phyloP scores from a whole-genome alignment of 2,888 invertebrate species.

The Spilarctia lutea region DNA sequence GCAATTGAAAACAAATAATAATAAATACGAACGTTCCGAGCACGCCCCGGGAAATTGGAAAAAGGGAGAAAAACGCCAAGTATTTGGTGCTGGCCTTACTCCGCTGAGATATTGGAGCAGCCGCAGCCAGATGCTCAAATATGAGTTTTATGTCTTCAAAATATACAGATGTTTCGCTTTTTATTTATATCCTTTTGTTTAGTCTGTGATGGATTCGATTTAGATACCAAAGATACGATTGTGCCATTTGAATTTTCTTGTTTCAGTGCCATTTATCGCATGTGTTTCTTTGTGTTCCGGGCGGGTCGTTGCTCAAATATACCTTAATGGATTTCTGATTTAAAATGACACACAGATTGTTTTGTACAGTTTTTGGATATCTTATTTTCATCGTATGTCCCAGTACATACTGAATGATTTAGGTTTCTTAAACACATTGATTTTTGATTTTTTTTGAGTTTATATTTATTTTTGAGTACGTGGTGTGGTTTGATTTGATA shows the following conservation, averaged over 20 bases:
- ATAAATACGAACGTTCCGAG: conserved; percentile 78
- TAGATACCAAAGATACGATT: conserved; percentile 16
- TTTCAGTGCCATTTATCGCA: conserved; percentile 15
- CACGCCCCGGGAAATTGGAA: conserved; percentile 78
- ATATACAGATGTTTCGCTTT: conserved; percentile 51
- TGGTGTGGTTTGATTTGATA: background rate
- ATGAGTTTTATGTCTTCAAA: conserved; percentile 69
- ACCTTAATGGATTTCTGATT: background rate
- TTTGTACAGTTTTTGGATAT: background rate
- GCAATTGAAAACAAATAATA: conserved; percentile 86
- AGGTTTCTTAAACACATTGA: background rate
- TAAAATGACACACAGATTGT: background rate
- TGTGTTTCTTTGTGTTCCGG: conserved; percentile 9
- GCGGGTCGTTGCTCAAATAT: background rate
- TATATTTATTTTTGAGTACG: too few relatives aligned
- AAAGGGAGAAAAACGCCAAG: conserved; percentile 73
- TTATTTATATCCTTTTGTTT: conserved; percentile 41
- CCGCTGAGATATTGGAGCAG: conserved; percentile 69
- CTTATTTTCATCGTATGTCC: background rate
- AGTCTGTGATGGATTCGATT: conserved; percentile 41
- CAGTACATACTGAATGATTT: background rate
- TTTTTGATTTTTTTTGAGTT: too few relatives aligned
- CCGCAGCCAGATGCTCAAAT: conserved; percentile 73
- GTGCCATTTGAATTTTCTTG: conserved; percentile 30
- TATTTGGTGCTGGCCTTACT: conserved; percentile 53